phyloP scores from a whole-genome alignment of 92 coral and sea anemone species.

The Muricea muricata region DNA sequence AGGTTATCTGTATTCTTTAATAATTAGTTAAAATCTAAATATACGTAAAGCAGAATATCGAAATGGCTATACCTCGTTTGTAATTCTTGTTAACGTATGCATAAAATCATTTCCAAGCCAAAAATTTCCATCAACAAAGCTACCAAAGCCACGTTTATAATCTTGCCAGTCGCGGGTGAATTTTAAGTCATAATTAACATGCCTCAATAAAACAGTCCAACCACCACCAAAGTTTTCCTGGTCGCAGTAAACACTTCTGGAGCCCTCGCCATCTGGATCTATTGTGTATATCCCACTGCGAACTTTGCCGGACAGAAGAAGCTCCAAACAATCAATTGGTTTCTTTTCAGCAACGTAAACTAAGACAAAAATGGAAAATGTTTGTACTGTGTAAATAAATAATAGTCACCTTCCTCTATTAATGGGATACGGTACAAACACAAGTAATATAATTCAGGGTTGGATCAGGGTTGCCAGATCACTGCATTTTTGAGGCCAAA shows the following conservation, averaged over 20 bases:
- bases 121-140: constrained; percentile 63
- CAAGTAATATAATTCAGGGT: too few relatives aligned
- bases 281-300: neutral
- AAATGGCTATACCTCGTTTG: constrained; percentile 11
- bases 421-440: too few relatives aligned
- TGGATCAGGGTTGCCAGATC: too few relatives aligned
- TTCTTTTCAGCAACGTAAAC: neutral
- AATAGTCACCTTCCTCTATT: too few relatives aligned
- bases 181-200: too few relatives aligned
- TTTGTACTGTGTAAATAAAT: too few relatives aligned
- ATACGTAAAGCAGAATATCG: too few relatives aligned
- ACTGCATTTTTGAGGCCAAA: too few relatives aligned
- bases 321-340: neutral
- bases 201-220: neutral
- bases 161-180: neutral
- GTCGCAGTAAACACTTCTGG: neutral
- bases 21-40: too few relatives aligned
- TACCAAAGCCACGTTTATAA: constrained; percentile 57
- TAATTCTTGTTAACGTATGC: constrained; percentile 65
- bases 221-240: constrained; percentile 3
- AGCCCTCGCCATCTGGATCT: constrained; percentile 6
- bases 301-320: neutral
- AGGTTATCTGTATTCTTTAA: too few relatives aligned
- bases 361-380: neutral
- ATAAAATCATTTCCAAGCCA: constrained; percentile 85